phyloP scores from a whole-genome alignment of 2,113 vertebrate species.

The Eulemur macaco region DNA sequence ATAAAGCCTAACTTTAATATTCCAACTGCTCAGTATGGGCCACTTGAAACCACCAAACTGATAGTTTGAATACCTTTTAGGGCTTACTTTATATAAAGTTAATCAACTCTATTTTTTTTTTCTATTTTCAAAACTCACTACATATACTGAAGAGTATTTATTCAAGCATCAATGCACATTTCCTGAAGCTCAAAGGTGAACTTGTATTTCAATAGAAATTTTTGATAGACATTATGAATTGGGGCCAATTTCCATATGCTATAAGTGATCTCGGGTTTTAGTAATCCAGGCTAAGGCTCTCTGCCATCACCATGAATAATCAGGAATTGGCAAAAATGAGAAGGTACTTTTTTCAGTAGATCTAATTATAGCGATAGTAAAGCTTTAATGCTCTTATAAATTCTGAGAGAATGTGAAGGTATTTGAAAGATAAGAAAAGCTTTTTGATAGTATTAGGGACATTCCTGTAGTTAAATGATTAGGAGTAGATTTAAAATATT shows the following conservation, averaged over 20 bases:
- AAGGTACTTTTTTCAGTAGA: constrained; percentile 50
- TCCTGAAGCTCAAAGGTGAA: neutral
- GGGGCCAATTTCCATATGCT: constrained; percentile 14
- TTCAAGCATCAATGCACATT: neutral
- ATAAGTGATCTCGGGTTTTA: constrained; percentile 36
- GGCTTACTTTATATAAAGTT: neutral
- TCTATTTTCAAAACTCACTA: neutral
- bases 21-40: neutral
- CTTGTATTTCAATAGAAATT: neutral
- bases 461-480: constrained; percentile 66
- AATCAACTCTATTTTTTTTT: constrained; percentile 18
- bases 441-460: constrained; percentile 71
- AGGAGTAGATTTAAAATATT: constrained; percentile 64
- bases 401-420: constrained; percentile 55
- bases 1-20: neutral
- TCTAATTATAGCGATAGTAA: constrained; percentile 69
- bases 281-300: constrained; percentile 44
- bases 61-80: neutral
- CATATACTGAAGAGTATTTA: neutral
- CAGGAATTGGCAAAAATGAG: constrained; percentile 61
- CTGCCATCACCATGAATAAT: constrained; percentile 56
- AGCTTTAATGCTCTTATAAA: constrained; percentile 69
- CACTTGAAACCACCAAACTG: neutral
- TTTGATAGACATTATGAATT: constrained; percentile 33
- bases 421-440: constrained; percentile 67